Evolutionary conservation across 37 sponge, comb jelly and placozoan species (phyloP).

Genomic region (Chondrilla cf. caribensis): DNA sequence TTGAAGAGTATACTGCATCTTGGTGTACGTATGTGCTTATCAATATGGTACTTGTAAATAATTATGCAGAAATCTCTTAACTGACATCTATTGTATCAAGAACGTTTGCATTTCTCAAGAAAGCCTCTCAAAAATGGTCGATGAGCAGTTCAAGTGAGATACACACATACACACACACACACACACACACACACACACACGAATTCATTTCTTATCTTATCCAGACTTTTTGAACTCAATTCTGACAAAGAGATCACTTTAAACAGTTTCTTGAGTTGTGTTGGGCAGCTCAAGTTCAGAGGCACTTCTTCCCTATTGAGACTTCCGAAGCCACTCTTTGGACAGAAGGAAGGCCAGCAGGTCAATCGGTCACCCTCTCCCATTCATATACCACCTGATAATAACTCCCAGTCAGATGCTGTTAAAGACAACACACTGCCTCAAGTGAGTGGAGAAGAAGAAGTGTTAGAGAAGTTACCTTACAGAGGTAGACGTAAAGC

Average conservation of each 20-base stretch:
- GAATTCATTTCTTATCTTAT: too few species aligned
- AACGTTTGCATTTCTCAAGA: neutral
- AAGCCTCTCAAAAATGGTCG: slow-evolving; percentile 9
- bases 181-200: too few species aligned
- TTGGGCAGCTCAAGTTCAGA: slow-evolving; percentile 91
- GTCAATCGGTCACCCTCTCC: slow-evolving; percentile 16
- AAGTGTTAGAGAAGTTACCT: neutral
- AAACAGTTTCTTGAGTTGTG: slow-evolving; percentile 58
- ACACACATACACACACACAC: too few species aligned
- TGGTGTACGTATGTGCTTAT: neutral
- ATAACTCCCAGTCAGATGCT: neutral
- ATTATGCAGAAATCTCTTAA: slow-evolving; percentile 27
- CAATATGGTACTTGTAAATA: neutral
- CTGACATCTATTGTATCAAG: slow-evolving; percentile 32
- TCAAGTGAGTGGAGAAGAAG: neutral
- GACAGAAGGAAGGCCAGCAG: neutral
- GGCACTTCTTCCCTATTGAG: slow-evolving; percentile 89
- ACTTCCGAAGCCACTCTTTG: slow-evolving; percentile 48
- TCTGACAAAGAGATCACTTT: slow-evolving; percentile 55
- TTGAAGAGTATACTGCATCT: neutral
- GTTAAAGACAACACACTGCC: neutral
- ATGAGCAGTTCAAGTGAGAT: slow-evolving; percentile 34
- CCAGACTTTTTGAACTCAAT: slow-evolving; percentile 17
- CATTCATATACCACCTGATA: neutral
- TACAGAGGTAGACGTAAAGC: slow-evolving; percentile 13